These are phyloP conservation scores for Myanophis thanlyinensis DNA, from an alignment of 2,113 vertebrate genomes.

Conservation along the genomic window DNA sequence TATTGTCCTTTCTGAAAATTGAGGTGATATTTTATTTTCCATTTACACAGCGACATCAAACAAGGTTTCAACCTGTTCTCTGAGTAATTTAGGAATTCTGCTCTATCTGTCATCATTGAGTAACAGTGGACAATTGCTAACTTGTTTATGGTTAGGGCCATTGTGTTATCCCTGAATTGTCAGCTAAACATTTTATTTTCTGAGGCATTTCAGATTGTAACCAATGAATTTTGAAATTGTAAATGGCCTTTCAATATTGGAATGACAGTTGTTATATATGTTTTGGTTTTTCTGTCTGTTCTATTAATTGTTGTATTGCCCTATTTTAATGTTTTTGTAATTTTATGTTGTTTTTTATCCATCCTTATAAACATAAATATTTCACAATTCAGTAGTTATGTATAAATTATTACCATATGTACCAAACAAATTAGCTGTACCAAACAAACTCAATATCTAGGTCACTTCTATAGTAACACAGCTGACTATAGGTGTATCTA, in stretches of 20 bases:
- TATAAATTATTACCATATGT: not conserved
- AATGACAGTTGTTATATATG: not conserved
- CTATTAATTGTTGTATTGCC: not conserved
- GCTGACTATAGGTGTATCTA: conserved; percentile 12
- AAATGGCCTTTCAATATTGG: not conserved
- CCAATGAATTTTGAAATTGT: not conserved
- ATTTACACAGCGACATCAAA: not conserved
- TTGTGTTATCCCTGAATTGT: not conserved
- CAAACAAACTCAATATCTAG: not conserved
- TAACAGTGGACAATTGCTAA: not conserved
- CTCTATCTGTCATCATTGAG: not conserved
- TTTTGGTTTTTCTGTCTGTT: not conserved
- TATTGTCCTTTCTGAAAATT: not conserved
- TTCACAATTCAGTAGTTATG: not conserved
- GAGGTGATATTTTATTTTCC: not conserved
- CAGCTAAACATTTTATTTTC: not conserved
- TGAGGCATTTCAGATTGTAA: not conserved
- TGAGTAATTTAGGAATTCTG: not conserved
- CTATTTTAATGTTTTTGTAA: not conserved
- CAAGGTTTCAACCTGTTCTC: not conserved
- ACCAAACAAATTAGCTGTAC: not conserved
- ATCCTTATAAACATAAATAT: not conserved
- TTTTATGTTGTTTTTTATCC: not conserved
- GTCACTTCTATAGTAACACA: not conserved
- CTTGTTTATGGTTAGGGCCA: not conserved